Conservation (phyloP, 2,797 vertebrate genomes). For the Eulemur mongoz region DNA sequence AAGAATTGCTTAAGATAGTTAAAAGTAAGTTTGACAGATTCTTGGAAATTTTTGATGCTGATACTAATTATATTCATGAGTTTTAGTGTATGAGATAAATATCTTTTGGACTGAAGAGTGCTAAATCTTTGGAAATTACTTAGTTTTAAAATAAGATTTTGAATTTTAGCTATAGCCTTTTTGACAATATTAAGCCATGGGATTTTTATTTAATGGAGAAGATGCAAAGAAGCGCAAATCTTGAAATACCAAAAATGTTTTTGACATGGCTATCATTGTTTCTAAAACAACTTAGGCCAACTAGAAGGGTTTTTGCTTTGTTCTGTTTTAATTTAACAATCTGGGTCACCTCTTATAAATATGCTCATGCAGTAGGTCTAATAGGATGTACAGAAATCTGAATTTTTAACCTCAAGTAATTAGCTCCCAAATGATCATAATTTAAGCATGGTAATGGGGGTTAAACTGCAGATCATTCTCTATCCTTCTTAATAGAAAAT, state of each 20-base stretch:
- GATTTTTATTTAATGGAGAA: background rate
- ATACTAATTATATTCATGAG: background rate
- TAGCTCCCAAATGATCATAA: background rate
- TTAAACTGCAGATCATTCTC: background rate
- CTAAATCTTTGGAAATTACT: background rate
- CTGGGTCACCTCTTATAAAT: background rate
- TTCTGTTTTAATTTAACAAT: background rate
- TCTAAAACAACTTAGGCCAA: background rate
- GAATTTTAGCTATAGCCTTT: background rate
- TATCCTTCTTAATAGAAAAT: background rate
- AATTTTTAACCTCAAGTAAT: background rate
- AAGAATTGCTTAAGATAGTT: background rate
- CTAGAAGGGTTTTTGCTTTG: background rate
- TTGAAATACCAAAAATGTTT: background rate
- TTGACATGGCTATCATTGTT: background rate
- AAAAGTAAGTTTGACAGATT: background rate
- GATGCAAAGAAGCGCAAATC: background rate
- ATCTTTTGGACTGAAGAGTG: background rate
- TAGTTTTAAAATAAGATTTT: conserved; percentile 15
- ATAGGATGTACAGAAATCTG: background rate
- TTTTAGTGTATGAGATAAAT: background rate
- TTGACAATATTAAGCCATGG: background rate
- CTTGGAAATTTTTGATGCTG: background rate
- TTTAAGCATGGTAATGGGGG: background rate
- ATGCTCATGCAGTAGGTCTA: background rate